Conservation (phyloP, 2,888 invertebrate species). For the Chrysomela aeneicollis region DNA sequence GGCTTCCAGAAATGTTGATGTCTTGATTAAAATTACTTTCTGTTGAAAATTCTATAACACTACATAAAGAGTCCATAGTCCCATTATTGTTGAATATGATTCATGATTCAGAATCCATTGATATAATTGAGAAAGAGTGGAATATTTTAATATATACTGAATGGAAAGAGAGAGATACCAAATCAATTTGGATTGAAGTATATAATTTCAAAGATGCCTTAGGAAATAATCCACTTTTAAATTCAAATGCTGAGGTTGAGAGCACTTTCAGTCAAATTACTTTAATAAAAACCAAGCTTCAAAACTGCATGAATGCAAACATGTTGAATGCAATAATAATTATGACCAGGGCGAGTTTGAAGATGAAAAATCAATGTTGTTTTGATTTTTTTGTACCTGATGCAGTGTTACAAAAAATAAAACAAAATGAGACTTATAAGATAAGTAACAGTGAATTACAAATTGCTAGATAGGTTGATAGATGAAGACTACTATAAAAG, state of each 20-base stretch:
- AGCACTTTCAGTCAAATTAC: conserved; percentile 28
- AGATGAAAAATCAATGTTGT: no score
- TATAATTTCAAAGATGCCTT: conserved; percentile 20
- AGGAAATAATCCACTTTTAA: conserved; percentile 23
- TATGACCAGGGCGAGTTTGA: no score
- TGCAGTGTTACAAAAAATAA: no score
- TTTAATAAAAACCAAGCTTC: conserved; percentile 27
- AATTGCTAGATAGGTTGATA: no score
- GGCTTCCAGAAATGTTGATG: conserved; percentile 25
- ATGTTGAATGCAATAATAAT: no score
- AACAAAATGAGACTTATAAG: no score
- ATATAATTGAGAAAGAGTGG: conserved; percentile 3
- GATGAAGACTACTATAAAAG: no score
- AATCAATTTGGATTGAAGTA: conserved; percentile 24
- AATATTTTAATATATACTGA: neutral
- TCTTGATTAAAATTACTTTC: conserved; percentile 25
- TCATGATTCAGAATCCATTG: neutral
- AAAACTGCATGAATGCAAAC: conserved; percentile 6
- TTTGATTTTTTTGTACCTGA: no score
- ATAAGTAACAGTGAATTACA: no score
- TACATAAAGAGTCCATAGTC: conserved; percentile 16
- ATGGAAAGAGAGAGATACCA: neutral
- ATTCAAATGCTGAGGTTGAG: conserved; percentile 37
- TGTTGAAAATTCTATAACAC: conserved; percentile 21
- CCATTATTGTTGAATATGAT: neutral